Percentiles rank a stretch among this genome's conserved stretches.
Evolutionary conservation across 2,888 invertebrate genomes (phyloP).

Genomic region (Heteromurus nitidus): DNA sequence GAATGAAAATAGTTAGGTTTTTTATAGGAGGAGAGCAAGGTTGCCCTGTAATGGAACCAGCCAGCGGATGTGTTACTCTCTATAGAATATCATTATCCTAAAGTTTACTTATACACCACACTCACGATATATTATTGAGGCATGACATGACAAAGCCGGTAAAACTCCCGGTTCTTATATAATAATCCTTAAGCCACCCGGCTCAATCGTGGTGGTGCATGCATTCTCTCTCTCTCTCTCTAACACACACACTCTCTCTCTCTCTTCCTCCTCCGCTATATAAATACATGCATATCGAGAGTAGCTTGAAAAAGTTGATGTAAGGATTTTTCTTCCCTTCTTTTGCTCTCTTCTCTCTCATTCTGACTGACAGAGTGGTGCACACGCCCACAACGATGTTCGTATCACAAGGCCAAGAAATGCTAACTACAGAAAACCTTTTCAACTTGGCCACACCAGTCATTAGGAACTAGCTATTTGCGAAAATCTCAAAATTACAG

Average conservation of each 20-base stretch:
- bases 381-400: slow-evolving; percentile 49
- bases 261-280: no score
- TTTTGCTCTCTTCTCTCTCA: slow-evolving; percentile 20
- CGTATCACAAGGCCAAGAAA: not conserved
- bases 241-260: not conserved
- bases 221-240: no score
- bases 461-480: slow-evolving; percentile 56
- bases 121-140: no score
- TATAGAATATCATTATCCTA: slow-evolving; percentile 63
- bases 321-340: not conserved
- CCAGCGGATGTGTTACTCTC: slow-evolving; percentile 56
- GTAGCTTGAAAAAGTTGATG: not conserved
- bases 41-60: slow-evolving; percentile 53
- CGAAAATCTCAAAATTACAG: slow-evolving; percentile 57
- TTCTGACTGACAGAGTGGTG: slow-evolving; percentile 48
- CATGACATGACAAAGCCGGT: slow-evolving; percentile 63
- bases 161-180: slow-evolving; percentile 57
- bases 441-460: slow-evolving; percentile 57
- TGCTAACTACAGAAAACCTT: slow-evolving; percentile 38
- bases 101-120: slow-evolving; percentile 56
- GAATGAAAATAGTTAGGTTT: slow-evolving; percentile 14
- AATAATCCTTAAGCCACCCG: slow-evolving; percentile 62
- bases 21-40: no score
- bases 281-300: not conserved
- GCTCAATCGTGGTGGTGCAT: slow-evolving; percentile 22